These are phyloP conservation scores for Danio rerio DNA, from an alignment of 2,113 vertebrate genomes.

Conservation along the genomic window DNA sequence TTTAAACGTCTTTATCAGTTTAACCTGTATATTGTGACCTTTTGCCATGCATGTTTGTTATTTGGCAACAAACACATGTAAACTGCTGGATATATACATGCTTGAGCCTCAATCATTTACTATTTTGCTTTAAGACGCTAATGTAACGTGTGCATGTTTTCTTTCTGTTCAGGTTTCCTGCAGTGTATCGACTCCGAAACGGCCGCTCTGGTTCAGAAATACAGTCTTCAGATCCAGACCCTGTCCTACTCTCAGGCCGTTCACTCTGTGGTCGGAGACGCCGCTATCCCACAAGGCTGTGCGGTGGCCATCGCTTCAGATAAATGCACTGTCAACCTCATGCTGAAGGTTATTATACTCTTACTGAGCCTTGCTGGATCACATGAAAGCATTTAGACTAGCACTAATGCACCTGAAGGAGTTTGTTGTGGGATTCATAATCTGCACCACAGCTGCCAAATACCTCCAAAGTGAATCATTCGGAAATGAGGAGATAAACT, in stretches of 20 bases:
- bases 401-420: neutral
- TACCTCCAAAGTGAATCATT: neutral
- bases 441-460: neutral
- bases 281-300: constrained; percentile 79
- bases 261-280: constrained; percentile 64
- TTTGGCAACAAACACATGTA: too few relatives aligned
- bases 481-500: neutral
- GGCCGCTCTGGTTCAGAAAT: constrained; percentile 68
- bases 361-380: neutral
- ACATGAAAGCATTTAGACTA: neutral
- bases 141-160: neutral
- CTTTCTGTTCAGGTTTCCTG: constrained; percentile 79
- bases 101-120: too few relatives aligned
- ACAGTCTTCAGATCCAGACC: constrained; percentile 81
- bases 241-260: constrained; percentile 84
- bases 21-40: too few relatives aligned
- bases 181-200: constrained; percentile 82
- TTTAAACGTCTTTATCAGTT: too few relatives aligned
- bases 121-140: neutral
- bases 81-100: too few relatives aligned
- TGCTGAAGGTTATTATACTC: constrained; percentile 80
- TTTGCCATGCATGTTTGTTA: too few relatives aligned
- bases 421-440: neutral
- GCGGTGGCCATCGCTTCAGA: constrained; percentile 90
- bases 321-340: constrained; percentile 86